Percentiles rank a stretch among this genome's conserved stretches.
Conservation (phyloP, 2,888 invertebrate genomes). For the Clistopyga incitator region DNA sequence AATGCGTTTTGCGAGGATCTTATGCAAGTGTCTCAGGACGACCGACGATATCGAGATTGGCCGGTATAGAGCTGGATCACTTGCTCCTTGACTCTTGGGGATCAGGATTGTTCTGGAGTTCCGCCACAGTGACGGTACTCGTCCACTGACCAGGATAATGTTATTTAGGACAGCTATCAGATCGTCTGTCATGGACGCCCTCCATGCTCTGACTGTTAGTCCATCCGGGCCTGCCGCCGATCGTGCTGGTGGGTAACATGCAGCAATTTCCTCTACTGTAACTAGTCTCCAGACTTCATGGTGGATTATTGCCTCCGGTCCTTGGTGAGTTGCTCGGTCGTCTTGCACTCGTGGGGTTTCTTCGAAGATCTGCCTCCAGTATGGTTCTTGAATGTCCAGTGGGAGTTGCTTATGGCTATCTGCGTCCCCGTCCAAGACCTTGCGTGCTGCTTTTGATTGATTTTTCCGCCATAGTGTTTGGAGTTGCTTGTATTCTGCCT, state of each 20-base stretch:
- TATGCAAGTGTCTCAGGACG: slow-evolving; percentile 49
- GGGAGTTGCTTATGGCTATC: neutral
- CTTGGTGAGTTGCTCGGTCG: neutral
- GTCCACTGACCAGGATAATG: neutral
- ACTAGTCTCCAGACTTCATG: slow-evolving; percentile 26
- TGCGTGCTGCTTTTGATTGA: slow-evolving; percentile 19
- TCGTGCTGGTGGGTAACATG: neutral
- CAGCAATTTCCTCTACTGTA: neutral
- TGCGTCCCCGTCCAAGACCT: slow-evolving; percentile 36
- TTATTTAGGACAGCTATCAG: slow-evolving; percentile 47
- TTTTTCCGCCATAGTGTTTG: slow-evolving; percentile 51
- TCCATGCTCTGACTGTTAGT: slow-evolving; percentile 1
- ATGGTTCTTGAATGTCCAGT: slow-evolving; percentile 4
- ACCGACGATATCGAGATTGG: slow-evolving; percentile 66
- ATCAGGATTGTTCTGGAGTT: slow-evolving; percentile 61
- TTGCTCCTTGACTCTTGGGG: slow-evolving; percentile 50
- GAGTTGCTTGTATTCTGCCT: neutral
- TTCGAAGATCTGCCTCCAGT: slow-evolving; percentile 26
- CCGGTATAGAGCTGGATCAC: slow-evolving; percentile 55
- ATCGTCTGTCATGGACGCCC: neutral
- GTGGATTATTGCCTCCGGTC: neutral
- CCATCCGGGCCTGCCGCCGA: slow-evolving; percentile 59
- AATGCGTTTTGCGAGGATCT: slow-evolving; percentile 50
- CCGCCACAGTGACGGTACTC: neutral
- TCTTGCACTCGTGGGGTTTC: neutral